Conservation (phyloP, 2,888 invertebrate genomes). For the Pterostichus madidus region DNA sequence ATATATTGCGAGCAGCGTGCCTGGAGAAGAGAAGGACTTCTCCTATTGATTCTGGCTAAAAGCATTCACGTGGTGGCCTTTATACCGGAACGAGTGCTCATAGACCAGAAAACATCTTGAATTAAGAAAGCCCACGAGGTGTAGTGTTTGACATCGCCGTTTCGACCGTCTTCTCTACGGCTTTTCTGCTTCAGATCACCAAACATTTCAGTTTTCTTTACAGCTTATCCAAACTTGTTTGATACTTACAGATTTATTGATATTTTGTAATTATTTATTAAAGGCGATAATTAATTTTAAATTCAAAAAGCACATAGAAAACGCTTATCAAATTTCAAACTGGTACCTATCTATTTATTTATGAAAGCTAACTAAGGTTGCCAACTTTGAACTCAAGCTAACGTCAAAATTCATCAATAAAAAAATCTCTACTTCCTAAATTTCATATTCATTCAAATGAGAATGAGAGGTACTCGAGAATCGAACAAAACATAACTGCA, state of each 20-base stretch:
- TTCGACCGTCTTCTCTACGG: neutral
- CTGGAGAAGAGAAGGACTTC: constrained; percentile 69
- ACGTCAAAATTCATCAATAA: no score
- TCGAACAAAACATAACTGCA: no score
- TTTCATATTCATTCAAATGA: no score
- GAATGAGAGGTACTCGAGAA: no score
- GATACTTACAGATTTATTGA: neutral
- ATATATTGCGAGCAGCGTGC: constrained; percentile 61
- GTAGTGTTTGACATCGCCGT: constrained; percentile 58
- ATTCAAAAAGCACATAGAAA: no score
- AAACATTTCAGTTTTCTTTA: constrained; percentile 68
- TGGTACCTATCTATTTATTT: no score
- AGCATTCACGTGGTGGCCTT: constrained; percentile 70
- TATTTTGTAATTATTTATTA: no score
- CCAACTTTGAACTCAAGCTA: no score
- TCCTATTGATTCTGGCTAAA: constrained; percentile 76
- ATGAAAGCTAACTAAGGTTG: no score
- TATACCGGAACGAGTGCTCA: constrained; percentile 56
- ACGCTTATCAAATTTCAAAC: no score
- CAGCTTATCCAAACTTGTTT: neutral
- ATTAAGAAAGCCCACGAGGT: constrained; percentile 56
- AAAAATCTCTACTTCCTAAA: no score
- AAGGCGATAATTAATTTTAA: no score
- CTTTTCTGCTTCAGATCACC: neutral
- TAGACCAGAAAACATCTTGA: constrained; percentile 65